Evolutionary conservation across 2,888 invertebrate species (phyloP), one percentile per base, ranked within the genome.

Genomic region (Chymomyza fuscimana): DNA sequence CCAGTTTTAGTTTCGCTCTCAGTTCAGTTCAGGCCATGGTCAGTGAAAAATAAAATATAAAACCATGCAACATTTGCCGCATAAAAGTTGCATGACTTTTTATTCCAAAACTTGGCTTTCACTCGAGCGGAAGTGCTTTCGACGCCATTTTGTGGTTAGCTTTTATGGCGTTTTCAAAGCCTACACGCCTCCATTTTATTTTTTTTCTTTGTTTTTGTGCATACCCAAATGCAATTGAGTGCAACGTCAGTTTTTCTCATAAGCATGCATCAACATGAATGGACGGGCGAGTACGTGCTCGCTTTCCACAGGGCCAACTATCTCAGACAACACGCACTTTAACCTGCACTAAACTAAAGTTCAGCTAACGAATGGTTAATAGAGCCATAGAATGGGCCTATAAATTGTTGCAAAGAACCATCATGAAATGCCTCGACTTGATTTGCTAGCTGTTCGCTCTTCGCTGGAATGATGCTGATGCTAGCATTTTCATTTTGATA

Each of bases 371-470:
- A 77, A 73, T 69, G 54, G 69, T 52, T 46, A 65, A 32, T 66
- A 61, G 62, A 65, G 63, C 65, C 67, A 76, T 80, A 46, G 40
- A 46, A 46, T 46, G 40, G 80, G 86, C 76, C 85, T 78, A 82
- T 83, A 86, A 86, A 83, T 86, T 86, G 82, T 77, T 84, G 80
- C 78, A 73, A 76, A 77, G 80, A 85, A 82, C 80, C 80, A 74
- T 69, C 66, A 67, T 73, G 81, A 73, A 73, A 74, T 62, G 63
- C 7, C 67, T 72, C 63, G 67, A 67, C 67, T 60, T 67, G 72
- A 63, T 32, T 50, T 70, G 65, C 32, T 54, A 67, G 72, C 59
- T 9, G 22, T 15, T 12, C 5, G 22, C 25, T 50, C 65, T 66
- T 60, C 54, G 12, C 58, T 15, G n/a, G 50, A 15, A 63, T 22